Percentiles rank a stretch among this genome's conserved stretches.
Conservation (phyloP, 2,113 vertebrate species). For the Leptosomus discolor region DNA sequence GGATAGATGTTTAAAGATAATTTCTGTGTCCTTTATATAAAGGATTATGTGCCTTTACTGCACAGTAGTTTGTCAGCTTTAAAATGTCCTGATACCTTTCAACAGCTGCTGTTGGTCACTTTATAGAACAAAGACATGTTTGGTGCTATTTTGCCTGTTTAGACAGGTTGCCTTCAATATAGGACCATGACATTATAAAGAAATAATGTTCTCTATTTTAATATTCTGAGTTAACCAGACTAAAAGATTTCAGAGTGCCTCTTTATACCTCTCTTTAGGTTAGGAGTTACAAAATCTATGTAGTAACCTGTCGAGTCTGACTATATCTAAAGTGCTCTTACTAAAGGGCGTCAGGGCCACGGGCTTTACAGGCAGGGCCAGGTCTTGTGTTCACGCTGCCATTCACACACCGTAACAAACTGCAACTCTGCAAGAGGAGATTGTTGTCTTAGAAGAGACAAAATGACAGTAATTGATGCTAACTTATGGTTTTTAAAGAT, state of each 20-base stretch:
- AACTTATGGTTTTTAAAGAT: background rate
- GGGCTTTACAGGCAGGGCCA: background rate
- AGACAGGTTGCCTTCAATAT: background rate
- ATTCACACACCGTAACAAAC: background rate
- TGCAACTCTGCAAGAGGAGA: background rate
- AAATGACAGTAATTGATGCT: background rate
- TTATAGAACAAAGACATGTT: background rate
- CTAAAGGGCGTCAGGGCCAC: fast-evolving
- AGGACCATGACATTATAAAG: background rate
- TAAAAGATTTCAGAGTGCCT: background rate
- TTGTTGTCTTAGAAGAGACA: background rate
- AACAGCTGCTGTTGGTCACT: background rate
- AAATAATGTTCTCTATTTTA: background rate
- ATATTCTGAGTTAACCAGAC: background rate
- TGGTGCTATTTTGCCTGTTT: constrained; percentile 36
- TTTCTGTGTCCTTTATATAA: background rate
- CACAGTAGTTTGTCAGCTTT: background rate
- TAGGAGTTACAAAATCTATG: background rate
- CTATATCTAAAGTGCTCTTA: background rate
- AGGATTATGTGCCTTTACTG: background rate
- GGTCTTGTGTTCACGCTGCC: background rate
- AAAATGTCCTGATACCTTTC: background rate
- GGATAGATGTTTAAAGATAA: background rate
- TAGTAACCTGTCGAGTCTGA: background rate
- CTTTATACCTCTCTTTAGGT: background rate